phyloP scores from a whole-genome alignment of 2,113 vertebrate genomes.

The Brachyhypopomus gauderio region DNA sequence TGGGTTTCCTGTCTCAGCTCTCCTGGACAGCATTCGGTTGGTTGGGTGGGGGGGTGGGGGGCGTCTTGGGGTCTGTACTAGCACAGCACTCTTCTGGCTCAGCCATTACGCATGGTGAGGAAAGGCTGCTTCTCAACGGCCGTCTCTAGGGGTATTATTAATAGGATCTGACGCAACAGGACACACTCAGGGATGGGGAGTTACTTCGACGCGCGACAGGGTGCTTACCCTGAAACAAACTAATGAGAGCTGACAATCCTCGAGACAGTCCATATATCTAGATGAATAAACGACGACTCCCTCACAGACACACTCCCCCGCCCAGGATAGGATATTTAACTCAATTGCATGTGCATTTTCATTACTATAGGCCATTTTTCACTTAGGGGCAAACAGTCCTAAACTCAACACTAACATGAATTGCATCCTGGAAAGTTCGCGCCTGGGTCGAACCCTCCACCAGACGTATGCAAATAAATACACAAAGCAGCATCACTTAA shows the following conservation, averaged over 20 bases:
- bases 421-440: background rate
- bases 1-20: too few relatives aligned
- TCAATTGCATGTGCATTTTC: conserved; percentile 51
- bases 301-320: background rate
- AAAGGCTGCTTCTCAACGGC: conserved; percentile 55
- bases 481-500: background rate
- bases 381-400: background rate
- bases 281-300: conserved; percentile 56
- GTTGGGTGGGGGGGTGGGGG: too few relatives aligned
- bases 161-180: conserved; percentile 69
- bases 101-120: too few relatives aligned
- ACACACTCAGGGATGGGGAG: conserved; percentile 68
- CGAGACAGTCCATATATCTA: conserved; percentile 66
- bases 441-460: background rate
- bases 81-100: too few relatives aligned
- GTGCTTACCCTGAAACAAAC: conserved; percentile 63
- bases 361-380: conserved; percentile 20
- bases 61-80: too few relatives aligned
- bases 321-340: conserved; percentile 45
- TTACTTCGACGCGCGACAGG: conserved; percentile 57
- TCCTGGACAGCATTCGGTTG: too few relatives aligned
- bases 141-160: conserved; percentile 64
- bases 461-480: background rate
- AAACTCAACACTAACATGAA: background rate
- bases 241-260: conserved; percentile 70